Evolutionary conservation across 2,113 vertebrate species (phyloP).

Genomic region (Lycocorax pyrrhopterus): DNA sequence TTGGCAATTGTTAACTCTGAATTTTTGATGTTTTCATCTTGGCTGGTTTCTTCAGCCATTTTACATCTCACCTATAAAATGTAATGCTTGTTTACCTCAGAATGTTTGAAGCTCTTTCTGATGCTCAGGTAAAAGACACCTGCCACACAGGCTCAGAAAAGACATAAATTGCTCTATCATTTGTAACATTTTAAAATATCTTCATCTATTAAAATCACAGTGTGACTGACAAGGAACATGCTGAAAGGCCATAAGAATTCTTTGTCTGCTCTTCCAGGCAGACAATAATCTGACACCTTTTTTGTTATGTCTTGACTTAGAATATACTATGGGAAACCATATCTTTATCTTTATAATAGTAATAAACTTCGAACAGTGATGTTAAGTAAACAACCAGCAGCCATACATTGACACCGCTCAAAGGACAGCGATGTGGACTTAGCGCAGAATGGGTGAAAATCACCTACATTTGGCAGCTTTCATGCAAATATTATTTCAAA

Average conservation of each 20-base stretch:
- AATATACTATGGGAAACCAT: not conserved
- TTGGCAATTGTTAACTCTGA: not conserved
- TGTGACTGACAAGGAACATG: conserved; percentile 49
- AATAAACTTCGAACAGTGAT: not conserved
- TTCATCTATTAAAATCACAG: conserved; percentile 50
- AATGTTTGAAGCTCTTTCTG: conserved; percentile 1
- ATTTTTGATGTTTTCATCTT: not conserved
- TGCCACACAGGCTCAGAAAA: conserved; percentile 32
- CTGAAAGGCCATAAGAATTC: conserved; percentile 38
- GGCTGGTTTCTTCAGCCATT: not conserved
- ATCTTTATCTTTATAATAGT: not conserved
- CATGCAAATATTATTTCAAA: not conserved
- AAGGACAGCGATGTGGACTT: not conserved
- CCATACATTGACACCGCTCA: not conserved
- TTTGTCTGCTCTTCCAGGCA: conserved; percentile 38
- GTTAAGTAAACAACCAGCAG: not conserved
- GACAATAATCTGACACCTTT: conserved; percentile 42
- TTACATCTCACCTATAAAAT: not conserved
- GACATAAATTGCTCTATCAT: conserved; percentile 47
- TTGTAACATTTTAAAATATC: conserved; percentile 30
- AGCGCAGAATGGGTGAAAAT: rapidly evolving
- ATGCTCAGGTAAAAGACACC: conserved; percentile 50
- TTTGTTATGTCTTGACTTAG: conserved; percentile 31
- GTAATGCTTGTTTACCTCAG: conserved; percentile 4
- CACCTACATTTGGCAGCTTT: not conserved